Percentiles rank a stretch among this genome's conserved stretches.
These are phyloP conservation scores for Uria aalge DNA, from an alignment of 2,113 vertebrate genomes.

Conservation along the genomic window DNA sequence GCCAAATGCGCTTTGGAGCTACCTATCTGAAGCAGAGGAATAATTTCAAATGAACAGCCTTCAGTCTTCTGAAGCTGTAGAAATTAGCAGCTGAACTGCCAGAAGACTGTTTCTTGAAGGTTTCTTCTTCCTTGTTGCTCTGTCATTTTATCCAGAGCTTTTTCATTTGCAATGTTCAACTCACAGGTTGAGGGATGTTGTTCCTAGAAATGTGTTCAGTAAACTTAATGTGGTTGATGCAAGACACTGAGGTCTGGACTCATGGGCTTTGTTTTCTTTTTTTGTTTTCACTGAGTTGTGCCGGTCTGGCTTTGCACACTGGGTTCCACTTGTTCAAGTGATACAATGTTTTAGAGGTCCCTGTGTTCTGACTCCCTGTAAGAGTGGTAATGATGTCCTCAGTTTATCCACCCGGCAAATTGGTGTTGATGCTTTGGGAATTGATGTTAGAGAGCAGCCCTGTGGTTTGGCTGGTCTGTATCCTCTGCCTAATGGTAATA, in stretches of 20 bases:
- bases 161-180: not conserved
- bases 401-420: not conserved
- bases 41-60: not conserved
- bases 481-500: not conserved
- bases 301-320: not conserved
- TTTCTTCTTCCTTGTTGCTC: not conserved
- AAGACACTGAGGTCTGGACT: not conserved
- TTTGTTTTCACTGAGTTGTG: not conserved
- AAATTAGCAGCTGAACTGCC: not conserved
- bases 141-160: not conserved
- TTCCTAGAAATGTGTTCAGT: not conserved
- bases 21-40: not conserved
- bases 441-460: not conserved
- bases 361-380: no score
- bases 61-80: not conserved
- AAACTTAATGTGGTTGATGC: not conserved
- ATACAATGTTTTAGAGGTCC: not conserved
- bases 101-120: no score
- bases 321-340: not conserved
- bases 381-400: not conserved
- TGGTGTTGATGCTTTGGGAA: not conserved
- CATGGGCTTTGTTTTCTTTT: rapidly evolving
- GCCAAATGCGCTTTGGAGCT: not conserved
- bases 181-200: not conserved
- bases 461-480: not conserved